Conservation (phyloP, 1,140 invertebrate genomes). For the Zeugodacus cucurbitae region DNA sequence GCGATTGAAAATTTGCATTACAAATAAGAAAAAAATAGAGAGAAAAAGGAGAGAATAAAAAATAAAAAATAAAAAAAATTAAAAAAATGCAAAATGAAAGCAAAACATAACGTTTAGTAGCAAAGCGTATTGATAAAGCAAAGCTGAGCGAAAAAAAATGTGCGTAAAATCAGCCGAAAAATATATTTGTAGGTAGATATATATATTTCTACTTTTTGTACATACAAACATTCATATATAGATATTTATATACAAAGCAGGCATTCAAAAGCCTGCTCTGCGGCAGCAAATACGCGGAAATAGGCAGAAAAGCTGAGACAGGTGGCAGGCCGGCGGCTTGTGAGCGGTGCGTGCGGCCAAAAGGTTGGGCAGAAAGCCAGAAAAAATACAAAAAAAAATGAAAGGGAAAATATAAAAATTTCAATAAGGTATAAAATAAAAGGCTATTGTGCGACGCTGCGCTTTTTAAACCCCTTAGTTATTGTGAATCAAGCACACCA, state of each 20-base stretch:
- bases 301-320: neutral
- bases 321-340: neutral
- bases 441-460: neutral
- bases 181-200: neutral
- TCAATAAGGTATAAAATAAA: conserved; percentile 18
- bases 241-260: neutral
- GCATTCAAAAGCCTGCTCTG: neutral
- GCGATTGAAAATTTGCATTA: conserved; percentile 22
- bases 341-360: neutral
- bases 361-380: neutral
- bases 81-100: no score
- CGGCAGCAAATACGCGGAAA: neutral
- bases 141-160: neutral
- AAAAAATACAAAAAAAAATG: neutral
- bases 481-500: neutral
- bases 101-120: neutral
- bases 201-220: neutral
- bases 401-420: neutral
- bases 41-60: neutral
- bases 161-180: conserved; percentile 16
- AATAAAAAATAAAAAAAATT: no score
- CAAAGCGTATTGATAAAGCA: neutral
- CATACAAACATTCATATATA: neutral
- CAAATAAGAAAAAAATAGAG: neutral
- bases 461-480: conserved; percentile 8